Evolutionary conservation across 2,888 invertebrate species (phyloP).

Genomic region (Erannis defoliaria): DNA sequence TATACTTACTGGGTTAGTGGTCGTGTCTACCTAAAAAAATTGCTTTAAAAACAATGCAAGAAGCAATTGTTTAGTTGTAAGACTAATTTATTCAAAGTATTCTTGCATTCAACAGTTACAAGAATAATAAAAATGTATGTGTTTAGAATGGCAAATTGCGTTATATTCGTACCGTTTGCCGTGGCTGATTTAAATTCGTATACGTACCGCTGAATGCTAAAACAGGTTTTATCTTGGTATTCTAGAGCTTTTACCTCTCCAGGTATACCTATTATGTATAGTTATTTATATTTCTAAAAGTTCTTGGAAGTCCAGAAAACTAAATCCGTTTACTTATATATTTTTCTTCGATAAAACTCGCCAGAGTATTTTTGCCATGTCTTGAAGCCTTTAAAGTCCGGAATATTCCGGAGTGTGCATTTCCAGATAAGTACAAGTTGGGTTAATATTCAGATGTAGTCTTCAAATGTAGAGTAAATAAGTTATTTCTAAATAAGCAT

Average conservation of each 20-base stretch:
- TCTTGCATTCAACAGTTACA: conserved; percentile 58
- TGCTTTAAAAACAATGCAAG: neutral
- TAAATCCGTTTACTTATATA: neutral
- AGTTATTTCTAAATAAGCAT: too few species aligned
- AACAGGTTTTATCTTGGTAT: conserved; percentile 29
- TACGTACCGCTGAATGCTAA: conserved; percentile 22
- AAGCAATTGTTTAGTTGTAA: neutral
- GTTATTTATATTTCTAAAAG: neutral
- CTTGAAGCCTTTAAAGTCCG: too few species aligned
- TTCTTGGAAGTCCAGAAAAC: neutral
- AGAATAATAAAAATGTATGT: conserved; percentile 50
- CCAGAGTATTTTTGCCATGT: too few species aligned
- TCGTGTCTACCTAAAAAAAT: neutral
- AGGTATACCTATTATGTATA: neutral
- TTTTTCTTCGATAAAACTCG: too few species aligned
- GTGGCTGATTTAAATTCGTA: conserved; percentile 19
- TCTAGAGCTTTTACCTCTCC: conserved; percentile 2
- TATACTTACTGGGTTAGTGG: too few species aligned
- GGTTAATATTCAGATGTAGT: too few species aligned
- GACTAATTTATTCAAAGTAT: conserved; percentile 46
- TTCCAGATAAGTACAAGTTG: too few species aligned
- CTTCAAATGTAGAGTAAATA: too few species aligned
- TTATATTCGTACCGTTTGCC: conserved; percentile 49
- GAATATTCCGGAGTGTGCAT: too few species aligned
- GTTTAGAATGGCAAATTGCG: conserved; percentile 35